A percentile compares a stretch with the other conserved stretches of the same genome.
These are phyloP conservation scores for Aelia acuminata DNA, from an alignment of 2,888 invertebrate genomes.

Conservation along the genomic window DNA sequence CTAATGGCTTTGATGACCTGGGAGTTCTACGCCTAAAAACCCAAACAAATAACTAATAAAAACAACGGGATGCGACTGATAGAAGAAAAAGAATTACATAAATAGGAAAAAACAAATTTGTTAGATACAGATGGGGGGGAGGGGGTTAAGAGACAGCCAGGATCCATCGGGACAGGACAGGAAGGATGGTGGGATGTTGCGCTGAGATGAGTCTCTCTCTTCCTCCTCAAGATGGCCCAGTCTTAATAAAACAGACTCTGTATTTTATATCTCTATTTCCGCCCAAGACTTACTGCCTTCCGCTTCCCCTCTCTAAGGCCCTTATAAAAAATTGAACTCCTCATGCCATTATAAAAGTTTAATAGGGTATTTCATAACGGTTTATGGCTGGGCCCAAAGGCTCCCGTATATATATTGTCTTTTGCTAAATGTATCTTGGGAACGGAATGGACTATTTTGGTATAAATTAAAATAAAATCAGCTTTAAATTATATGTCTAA, in stretches of 20 bases:
- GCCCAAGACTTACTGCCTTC: neutral
- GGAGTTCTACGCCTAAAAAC: no score
- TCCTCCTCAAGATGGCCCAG: neutral
- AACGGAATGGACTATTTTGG: neutral
- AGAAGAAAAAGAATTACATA: neutral
- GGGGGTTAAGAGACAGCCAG: neutral
- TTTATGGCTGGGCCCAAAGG: neutral
- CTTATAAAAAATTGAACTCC: constrained; percentile 38
- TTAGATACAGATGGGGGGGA: neutral
- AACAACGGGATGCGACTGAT: neutral
- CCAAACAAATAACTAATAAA: no score
- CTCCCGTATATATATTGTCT: neutral
- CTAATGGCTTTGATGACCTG: no score
- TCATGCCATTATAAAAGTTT: constrained; percentile 38
- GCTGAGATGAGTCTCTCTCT: neutral
- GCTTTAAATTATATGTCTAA: no score
- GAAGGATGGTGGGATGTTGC: neutral
- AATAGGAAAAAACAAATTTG: constrained; percentile 10
- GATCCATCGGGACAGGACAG: neutral
- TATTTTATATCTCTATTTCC: constrained; percentile 41
- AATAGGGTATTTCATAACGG: constrained; percentile 36
- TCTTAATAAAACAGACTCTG: constrained; percentile 20
- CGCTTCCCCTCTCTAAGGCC: neutral
- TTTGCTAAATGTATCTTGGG: neutral
- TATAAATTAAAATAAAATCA: neutral